Percentiles rank a stretch among this genome's conserved stretches.
phyloP scores from a whole-genome alignment of 2,888 invertebrate species.

The Aleiodes leptofemur region DNA sequence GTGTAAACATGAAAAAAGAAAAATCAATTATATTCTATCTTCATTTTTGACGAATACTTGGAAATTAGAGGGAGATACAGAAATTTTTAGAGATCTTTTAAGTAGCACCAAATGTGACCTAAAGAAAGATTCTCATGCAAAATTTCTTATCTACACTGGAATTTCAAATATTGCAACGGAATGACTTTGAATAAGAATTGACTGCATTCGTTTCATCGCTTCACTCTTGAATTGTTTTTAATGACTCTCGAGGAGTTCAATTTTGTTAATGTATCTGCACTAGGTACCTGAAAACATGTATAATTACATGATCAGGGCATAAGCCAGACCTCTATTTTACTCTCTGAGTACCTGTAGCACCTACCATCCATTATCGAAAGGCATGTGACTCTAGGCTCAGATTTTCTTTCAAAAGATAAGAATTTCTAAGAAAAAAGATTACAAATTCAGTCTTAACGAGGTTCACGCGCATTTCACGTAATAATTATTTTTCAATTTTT shows the following conservation, averaged over 20 bases:
- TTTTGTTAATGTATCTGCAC: slow-evolving; percentile 64
- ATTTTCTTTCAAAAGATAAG: slow-evolving; percentile 9
- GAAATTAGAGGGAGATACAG: too few species aligned
- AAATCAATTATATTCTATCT: neutral
- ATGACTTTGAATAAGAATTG: too few species aligned
- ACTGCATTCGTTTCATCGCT: too few species aligned
- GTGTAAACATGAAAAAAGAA: neutral
- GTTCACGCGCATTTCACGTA: too few species aligned
- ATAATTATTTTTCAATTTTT: too few species aligned
- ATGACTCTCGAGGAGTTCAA: slow-evolving; percentile 22
- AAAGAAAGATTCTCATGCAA: too few species aligned
- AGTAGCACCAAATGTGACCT: neutral
- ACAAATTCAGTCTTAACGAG: too few species aligned
- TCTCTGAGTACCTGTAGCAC: slow-evolving; percentile 70
- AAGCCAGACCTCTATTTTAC: slow-evolving; percentile 59
- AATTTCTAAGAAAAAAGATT: too few species aligned
- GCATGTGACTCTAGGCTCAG: slow-evolving; percentile 65
- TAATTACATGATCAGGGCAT: slow-evolving; percentile 66
- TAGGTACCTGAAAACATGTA: slow-evolving; percentile 59
- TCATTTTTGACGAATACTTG: too few species aligned
- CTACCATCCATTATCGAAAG: slow-evolving; percentile 56
- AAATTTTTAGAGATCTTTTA: neutral
- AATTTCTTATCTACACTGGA: too few species aligned
- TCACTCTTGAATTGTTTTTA: slow-evolving; percentile 9
- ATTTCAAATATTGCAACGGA: too few species aligned